These are phyloP conservation scores for Hirundichthys speculiger DNA, from an alignment of 2,113 vertebrate genomes.

Conservation along the genomic window DNA sequence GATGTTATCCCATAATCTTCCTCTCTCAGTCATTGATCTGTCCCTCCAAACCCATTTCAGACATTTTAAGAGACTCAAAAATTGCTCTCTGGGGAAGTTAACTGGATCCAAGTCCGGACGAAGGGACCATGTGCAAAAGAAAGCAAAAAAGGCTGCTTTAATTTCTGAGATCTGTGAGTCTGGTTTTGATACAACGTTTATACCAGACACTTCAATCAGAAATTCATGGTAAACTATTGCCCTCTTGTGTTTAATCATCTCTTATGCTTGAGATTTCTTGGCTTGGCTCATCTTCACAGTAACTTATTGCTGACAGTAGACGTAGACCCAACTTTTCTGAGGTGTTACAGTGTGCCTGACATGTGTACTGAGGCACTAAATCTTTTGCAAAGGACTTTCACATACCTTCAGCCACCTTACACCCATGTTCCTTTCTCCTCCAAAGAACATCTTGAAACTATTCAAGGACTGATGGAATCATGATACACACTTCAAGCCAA, in stretches of 20 bases:
- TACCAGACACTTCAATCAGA: slow-evolving; percentile 32
- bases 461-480: slow-evolving; percentile 59
- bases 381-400: slow-evolving; percentile 44
- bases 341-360: slow-evolving; percentile 57
- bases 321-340: slow-evolving; percentile 24
- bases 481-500: slow-evolving; percentile 59
- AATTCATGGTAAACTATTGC: slow-evolving; percentile 77
- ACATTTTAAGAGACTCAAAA: slow-evolving; percentile 42
- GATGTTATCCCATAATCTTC: slow-evolving; percentile 52
- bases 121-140: slow-evolving; percentile 28
- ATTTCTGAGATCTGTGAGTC: slow-evolving; percentile 25
- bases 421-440: slow-evolving; percentile 14
- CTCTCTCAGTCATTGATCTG: slow-evolving; percentile 47
- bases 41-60: slow-evolving; percentile 43
- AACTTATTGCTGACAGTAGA: slow-evolving; percentile 44
- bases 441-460: slow-evolving; percentile 67
- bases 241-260: slow-evolving; percentile 80
- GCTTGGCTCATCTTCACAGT: slow-evolving; percentile 28
- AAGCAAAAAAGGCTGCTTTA: slow-evolving; percentile 16
- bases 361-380: slow-evolving; percentile 52
- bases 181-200: slow-evolving; percentile 50
- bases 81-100: slow-evolving; percentile 39
- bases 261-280: slow-evolving; percentile 37
- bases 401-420: slow-evolving; percentile 38
- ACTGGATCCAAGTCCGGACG: slow-evolving; percentile 12